Conservation (phyloP, 2,888 invertebrate genomes). For the Athetis lepigone region DNA sequence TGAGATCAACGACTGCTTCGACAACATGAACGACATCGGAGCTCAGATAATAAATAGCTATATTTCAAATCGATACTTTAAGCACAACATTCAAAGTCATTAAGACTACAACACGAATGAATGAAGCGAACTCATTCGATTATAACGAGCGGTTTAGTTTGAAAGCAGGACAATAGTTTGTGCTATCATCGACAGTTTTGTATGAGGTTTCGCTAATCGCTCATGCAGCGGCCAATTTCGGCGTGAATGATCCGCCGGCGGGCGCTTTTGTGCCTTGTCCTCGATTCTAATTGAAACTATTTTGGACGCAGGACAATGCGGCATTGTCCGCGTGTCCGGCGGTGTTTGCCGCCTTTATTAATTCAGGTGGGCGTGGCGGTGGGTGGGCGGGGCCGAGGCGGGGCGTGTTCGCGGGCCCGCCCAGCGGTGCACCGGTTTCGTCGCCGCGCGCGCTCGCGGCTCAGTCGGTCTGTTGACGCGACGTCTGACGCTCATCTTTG, state of each 20-base stretch:
- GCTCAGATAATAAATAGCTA: constrained; percentile 11
- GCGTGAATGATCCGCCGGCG: constrained; percentile 83
- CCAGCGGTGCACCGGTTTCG: constrained; percentile 66
- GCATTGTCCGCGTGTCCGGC: constrained; percentile 90
- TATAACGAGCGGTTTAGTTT: constrained; percentile 61
- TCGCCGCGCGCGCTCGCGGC: constrained; percentile 74
- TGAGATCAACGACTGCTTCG: not conserved
- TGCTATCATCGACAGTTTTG: constrained; percentile 66
- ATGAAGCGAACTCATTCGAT: constrained; percentile 50
- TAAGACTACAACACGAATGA: constrained; percentile 30
- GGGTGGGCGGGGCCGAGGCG: constrained; percentile 81
- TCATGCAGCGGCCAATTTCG: constrained; percentile 86
- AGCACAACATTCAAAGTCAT: constrained; percentile 20
- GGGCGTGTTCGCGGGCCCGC: constrained; percentile 68
- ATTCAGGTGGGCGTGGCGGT: constrained; percentile 87
- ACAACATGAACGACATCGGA: too few species aligned
- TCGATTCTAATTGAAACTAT: constrained; percentile 90
- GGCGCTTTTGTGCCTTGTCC: constrained; percentile 86
- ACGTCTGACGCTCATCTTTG: constrained; percentile 80
- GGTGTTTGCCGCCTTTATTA: constrained; percentile 90
- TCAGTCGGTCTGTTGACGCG: constrained; percentile 87
- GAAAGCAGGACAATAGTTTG: constrained; percentile 52
- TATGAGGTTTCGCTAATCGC: constrained; percentile 74
- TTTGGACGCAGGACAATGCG: constrained; percentile 89
- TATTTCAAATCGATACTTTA: constrained; percentile 12